Conservation (phyloP, 2,888 invertebrate genomes). For the Lasioglossum malachurum region DNA sequence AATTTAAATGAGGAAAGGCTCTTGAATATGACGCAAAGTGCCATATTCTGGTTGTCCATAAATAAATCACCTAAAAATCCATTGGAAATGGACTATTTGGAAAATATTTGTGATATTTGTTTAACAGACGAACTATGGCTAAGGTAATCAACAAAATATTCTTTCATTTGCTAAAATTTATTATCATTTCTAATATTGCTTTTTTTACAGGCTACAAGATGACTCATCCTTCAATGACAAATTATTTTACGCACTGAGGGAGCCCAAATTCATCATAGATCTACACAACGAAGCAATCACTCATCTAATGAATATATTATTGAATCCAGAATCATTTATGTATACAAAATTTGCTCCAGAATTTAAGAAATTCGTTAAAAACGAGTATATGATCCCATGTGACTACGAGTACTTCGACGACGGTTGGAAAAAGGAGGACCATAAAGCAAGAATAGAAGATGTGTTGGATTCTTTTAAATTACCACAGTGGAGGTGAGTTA, state of each 20-base stretch:
- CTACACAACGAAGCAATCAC: constrained; percentile 90
- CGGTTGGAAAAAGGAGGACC: constrained; percentile 86
- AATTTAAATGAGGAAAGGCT: constrained; percentile 73
- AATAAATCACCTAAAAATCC: constrained; percentile 78
- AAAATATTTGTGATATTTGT: constrained; percentile 72
- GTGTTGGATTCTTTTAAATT: constrained; percentile 87
- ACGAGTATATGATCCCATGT: constrained; percentile 87
- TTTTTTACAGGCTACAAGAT: constrained; percentile 77
- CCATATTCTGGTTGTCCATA: constrained; percentile 79
- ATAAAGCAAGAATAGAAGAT: constrained; percentile 85
- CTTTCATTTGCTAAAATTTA: constrained; percentile 3
- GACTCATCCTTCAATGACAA: constrained; percentile 76
- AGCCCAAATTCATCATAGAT: constrained; percentile 87
- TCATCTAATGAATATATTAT: constrained; percentile 87
- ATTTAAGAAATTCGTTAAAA: constrained; percentile 86
- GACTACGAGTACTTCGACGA: constrained; percentile 89
- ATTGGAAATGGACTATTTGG: constrained; percentile 79
- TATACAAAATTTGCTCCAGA: constrained; percentile 89
- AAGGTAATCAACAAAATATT: constrained; percentile 66
- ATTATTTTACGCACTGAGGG: constrained; percentile 84
- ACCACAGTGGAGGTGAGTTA: constrained; percentile 84
- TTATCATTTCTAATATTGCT: background rate
- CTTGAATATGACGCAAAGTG: constrained; percentile 76
- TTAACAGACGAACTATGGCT: constrained; percentile 81
- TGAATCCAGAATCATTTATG: constrained; percentile 87